Percentiles rank a stretch among this genome's conserved stretches.
Conservation (phyloP, 2,888 invertebrate species). For the Baccha elongata region DNA sequence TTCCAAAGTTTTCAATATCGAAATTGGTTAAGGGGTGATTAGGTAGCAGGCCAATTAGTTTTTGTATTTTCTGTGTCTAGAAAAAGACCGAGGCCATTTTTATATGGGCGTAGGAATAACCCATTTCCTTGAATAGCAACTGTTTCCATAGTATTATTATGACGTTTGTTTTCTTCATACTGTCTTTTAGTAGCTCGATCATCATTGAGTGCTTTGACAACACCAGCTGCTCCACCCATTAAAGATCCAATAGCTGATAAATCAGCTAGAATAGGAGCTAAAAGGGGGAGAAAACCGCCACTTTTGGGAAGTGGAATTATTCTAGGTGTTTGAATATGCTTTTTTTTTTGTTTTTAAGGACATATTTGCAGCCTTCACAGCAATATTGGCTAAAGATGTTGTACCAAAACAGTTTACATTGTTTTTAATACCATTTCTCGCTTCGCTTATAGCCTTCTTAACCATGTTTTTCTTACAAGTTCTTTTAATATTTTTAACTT, state of each 20-base stretch:
- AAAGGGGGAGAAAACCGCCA: constrained; percentile 69
- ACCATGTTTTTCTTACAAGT: background rate
- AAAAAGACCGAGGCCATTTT: background rate
- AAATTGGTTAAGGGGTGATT: background rate
- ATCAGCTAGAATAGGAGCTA: constrained; percentile 78
- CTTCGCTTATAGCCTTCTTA: background rate
- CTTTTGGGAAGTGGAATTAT: background rate
- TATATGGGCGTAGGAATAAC: background rate
- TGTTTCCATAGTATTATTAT: constrained; percentile 8
- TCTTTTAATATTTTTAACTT: background rate
- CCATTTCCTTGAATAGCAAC: background rate
- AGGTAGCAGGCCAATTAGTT: background rate
- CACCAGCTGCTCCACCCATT: constrained; percentile 76
- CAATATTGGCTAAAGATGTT: constrained; percentile 34
- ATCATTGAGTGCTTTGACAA: constrained; percentile 78
- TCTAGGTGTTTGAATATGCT: background rate
- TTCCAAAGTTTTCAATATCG: background rate
- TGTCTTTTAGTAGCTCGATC: constrained; percentile 75
- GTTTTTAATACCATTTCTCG: constrained; percentile 1
- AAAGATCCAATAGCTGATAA: constrained; percentile 77
- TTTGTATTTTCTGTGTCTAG: background rate
- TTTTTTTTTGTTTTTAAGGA: background rate
- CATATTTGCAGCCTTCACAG: constrained; percentile 35
- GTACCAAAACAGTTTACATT: constrained; percentile 34
- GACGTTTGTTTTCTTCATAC: background rate